phyloP scores from a whole-genome alignment of 2,888 invertebrate species.

The Terebella lapidaria region DNA sequence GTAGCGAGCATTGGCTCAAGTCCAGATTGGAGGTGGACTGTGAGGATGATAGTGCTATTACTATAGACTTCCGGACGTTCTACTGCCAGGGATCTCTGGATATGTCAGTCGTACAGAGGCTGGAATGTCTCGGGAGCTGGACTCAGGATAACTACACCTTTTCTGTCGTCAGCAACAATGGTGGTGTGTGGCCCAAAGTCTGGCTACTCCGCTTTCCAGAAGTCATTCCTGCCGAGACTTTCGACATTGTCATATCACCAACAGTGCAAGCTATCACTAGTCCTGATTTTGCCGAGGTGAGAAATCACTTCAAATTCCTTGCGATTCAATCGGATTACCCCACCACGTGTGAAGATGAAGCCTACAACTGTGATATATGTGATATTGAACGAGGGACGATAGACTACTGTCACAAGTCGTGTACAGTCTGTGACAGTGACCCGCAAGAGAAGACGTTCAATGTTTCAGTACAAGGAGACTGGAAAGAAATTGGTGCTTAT shows the following conservation, averaged over 20 bases:
- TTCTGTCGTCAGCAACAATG: constrained; percentile 14
- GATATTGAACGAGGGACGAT: not conserved
- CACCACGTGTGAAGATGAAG: constrained; percentile 2
- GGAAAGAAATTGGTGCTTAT: not conserved
- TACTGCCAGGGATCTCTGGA: constrained; percentile 7
- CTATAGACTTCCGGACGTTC: constrained; percentile 9
- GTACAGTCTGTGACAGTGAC: not conserved
- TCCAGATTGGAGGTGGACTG: constrained; percentile 15
- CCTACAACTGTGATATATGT: not conserved
- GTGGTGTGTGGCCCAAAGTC: constrained; percentile 11
- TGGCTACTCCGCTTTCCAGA: constrained; percentile 15
- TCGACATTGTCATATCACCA: not conserved
- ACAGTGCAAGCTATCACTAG: not conserved
- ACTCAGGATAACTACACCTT: constrained; percentile 8
- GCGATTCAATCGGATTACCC: not conserved
- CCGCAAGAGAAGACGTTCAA: not conserved
- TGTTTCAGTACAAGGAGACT: not conserved
- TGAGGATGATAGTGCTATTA: constrained; percentile 9
- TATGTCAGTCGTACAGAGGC: constrained; percentile 8
- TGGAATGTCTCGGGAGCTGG: constrained; percentile 14
- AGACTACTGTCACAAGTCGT: not conserved
- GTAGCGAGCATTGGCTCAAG: not conserved
- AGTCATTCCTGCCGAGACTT: not conserved
- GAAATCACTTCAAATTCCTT: not conserved
- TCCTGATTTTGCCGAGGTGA: not conserved